Percentiles rank a stretch among this genome's conserved stretches.
phyloP scores from a whole-genome alignment of 2,797 vertebrate species.

The Oreochromis grahami region DNA sequence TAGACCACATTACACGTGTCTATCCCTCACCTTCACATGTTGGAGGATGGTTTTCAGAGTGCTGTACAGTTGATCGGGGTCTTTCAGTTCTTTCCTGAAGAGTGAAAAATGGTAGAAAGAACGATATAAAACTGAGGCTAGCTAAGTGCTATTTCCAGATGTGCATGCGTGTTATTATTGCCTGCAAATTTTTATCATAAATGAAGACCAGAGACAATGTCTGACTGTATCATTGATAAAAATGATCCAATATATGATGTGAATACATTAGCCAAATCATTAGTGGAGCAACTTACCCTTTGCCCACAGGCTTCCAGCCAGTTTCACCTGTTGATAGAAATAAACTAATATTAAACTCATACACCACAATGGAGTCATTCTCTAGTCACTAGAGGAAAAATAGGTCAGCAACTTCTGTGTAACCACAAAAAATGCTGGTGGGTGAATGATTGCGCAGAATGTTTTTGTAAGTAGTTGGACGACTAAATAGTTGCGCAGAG shows the following conservation, averaged over 20 bases:
- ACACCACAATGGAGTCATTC: not conserved
- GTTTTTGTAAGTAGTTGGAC: not conserved
- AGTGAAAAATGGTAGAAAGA: not conserved
- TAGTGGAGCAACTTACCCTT: conserved; percentile 74
- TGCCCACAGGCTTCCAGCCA: conserved; percentile 94
- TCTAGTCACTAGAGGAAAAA: not conserved
- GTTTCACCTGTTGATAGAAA: conserved; percentile 77
- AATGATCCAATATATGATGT: not conserved
- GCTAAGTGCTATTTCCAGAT: not conserved
- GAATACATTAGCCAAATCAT: not conserved
- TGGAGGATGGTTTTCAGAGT: conserved; percentile 94
- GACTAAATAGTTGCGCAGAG: not conserved
- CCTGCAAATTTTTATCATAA: not conserved
- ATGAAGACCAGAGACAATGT: not conserved
- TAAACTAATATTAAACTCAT: not conserved
- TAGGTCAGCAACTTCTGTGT: not conserved
- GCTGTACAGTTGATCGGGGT: conserved; percentile 95
- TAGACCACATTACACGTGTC: not conserved
- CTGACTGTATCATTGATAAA: not conserved
- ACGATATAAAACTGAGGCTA: not conserved
- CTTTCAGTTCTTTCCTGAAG: conserved; percentile 93
- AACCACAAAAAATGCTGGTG: not conserved
- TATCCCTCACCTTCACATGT: conserved; percentile 89
- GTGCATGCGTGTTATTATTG: not conserved
- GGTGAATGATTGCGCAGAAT: not conserved